These are phyloP conservation scores for Pseudotriccus pelzelni DNA, from an alignment of 2,797 vertebrate genomes.

Conservation along the genomic window DNA sequence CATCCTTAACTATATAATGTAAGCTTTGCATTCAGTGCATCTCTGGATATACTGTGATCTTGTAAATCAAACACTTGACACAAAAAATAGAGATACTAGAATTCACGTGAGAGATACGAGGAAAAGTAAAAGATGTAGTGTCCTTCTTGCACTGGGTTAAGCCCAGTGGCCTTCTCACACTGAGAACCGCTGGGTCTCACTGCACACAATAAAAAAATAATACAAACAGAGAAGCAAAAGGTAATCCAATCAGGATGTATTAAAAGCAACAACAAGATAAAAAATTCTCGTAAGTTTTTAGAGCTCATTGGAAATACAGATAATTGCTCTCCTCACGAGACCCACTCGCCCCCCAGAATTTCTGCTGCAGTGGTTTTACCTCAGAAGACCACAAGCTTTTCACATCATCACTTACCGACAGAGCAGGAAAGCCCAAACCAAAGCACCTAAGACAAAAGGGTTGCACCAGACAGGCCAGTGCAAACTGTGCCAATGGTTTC, in stretches of 20 bases:
- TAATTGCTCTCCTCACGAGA: neutral
- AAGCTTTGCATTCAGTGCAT: neutral
- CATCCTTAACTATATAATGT: neutral
- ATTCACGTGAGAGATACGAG: neutral
- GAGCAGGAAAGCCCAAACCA: neutral
- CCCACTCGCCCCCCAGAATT: neutral
- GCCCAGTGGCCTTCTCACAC: neutral
- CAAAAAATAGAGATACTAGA: neutral
- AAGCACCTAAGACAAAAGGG: accelerated
- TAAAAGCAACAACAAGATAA: neutral
- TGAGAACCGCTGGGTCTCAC: neutral
- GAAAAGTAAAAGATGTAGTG: neutral
- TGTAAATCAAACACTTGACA: neutral
- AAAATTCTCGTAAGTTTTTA: neutral
- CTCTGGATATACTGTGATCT: neutral
- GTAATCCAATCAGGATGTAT: neutral
- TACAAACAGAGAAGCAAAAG: neutral
- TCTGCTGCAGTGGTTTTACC: neutral
- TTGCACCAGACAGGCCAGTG: neutral
- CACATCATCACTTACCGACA: accelerated
- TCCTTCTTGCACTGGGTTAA: accelerated
- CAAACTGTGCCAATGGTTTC: neutral
- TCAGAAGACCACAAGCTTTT: neutral
- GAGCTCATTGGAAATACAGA: neutral
- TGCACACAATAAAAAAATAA: neutral